Conservation (phyloP, 2,113 vertebrate species). For the Lycaon pictus region DNA sequence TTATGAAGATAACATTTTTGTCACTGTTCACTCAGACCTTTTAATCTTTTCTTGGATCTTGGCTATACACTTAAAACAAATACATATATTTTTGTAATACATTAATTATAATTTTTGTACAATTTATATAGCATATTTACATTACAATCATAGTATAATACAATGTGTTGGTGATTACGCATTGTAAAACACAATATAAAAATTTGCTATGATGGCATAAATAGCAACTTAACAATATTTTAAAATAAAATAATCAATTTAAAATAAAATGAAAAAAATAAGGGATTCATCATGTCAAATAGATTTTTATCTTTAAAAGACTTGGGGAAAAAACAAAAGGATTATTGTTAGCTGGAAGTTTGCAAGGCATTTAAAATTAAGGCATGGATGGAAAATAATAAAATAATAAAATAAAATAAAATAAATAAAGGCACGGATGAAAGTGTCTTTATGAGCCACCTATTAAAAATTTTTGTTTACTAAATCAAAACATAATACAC, state of each 20-base stretch:
- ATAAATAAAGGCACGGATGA: neutral
- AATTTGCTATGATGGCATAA: neutral
- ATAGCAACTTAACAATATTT: neutral
- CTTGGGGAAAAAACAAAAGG: neutral
- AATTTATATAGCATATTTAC: neutral
- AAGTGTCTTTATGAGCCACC: neutral
- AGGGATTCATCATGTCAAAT: neutral
- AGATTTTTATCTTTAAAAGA: neutral
- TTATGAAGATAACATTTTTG: neutral
- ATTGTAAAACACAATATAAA: neutral
- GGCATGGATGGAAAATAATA: neutral
- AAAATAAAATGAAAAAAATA: neutral
- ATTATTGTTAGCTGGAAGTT: neutral
- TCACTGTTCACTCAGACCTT: neutral
- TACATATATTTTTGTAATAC: neutral
- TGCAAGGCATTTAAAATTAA: neutral
- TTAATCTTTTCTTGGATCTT: neutral
- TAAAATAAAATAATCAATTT: neutral
- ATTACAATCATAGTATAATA: neutral
- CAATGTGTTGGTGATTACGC: neutral
- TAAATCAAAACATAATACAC: neutral
- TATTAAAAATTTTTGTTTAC: neutral
- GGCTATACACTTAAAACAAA: neutral
- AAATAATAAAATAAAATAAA: too few relatives aligned
- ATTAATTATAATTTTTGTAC: neutral